These are phyloP conservation scores for Etheostoma perlongum DNA, from an alignment of 2,797 vertebrate species.

Conservation along the genomic window DNA sequence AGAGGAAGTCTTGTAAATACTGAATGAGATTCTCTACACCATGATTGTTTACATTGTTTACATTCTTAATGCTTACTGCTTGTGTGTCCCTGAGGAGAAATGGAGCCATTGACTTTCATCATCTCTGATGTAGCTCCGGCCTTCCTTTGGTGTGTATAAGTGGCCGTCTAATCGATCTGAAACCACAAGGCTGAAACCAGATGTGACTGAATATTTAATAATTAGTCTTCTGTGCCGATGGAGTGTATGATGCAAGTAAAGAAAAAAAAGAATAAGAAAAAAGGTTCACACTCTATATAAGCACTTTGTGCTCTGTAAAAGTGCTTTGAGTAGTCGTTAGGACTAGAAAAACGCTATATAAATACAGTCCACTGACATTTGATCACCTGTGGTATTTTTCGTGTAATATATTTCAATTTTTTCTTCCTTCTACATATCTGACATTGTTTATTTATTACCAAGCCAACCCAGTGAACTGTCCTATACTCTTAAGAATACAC, in stretches of 20 bases:
- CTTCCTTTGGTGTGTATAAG: slow-evolving; percentile 54
- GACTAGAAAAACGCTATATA: too few relatives aligned
- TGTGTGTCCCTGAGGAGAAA: slow-evolving; percentile 69
- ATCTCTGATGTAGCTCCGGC: slow-evolving; percentile 54
- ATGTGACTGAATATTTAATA: slow-evolving; percentile 72
- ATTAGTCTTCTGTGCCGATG: background rate
- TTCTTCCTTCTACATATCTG: background rate
- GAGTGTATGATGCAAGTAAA: slow-evolving; percentile 1
- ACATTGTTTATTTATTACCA: slow-evolving; percentile 4
- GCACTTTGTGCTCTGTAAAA: too few relatives aligned
- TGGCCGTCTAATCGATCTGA: slow-evolving; percentile 51
- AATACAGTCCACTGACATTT: too few relatives aligned
- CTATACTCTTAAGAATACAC: background rate
- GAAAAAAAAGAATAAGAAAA: background rate
- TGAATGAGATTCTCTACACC: slow-evolving; percentile 63
- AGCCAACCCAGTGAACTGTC: too few relatives aligned
- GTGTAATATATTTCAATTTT: background rate
- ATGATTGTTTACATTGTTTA: slow-evolving; percentile 61
- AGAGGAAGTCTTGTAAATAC: slow-evolving; percentile 68
- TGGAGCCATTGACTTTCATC: slow-evolving; percentile 64
- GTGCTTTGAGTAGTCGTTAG: too few relatives aligned
- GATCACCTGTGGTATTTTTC: background rate
- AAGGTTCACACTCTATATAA: background rate
- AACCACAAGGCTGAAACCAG: slow-evolving; percentile 71
- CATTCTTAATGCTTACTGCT: slow-evolving; percentile 60